phyloP scores from a whole-genome alignment of 2,797 vertebrate species.

The Limosa lapponica region DNA sequence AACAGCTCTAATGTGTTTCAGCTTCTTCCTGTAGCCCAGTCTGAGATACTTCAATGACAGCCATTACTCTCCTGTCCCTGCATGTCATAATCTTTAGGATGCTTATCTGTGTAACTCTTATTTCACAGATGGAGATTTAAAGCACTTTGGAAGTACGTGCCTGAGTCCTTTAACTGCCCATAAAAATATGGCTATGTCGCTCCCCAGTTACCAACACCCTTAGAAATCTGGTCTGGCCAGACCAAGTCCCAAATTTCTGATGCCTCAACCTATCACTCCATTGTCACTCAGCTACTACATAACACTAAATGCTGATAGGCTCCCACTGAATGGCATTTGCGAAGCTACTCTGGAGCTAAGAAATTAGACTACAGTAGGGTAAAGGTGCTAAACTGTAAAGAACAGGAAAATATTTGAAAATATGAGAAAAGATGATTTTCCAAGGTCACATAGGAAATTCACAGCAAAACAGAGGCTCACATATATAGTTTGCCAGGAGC shows the following conservation, averaged over 20 bases:
- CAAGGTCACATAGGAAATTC: neutral
- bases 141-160: neutral
- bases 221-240: neutral
- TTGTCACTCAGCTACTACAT: neutral
- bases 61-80: neutral
- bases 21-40: neutral
- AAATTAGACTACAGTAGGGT: neutral
- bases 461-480: neutral
- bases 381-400: neutral
- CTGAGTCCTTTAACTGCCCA: neutral
- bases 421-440: neutral
- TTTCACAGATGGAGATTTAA: neutral
- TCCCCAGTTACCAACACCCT: neutral
- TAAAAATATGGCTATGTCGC: neutral
- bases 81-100: neutral
- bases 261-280: neutral
- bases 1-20: neutral
- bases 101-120: neutral
- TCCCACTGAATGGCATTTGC: neutral
- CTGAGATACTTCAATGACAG: neutral
- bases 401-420: neutral
- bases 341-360: neutral
- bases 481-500: neutral
- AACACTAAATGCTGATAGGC: neutral
- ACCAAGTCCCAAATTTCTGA: neutral